Evolutionary conservation across 2,797 vertebrate genomes (phyloP).

Genomic region (Tenualosa ilisha): DNA sequence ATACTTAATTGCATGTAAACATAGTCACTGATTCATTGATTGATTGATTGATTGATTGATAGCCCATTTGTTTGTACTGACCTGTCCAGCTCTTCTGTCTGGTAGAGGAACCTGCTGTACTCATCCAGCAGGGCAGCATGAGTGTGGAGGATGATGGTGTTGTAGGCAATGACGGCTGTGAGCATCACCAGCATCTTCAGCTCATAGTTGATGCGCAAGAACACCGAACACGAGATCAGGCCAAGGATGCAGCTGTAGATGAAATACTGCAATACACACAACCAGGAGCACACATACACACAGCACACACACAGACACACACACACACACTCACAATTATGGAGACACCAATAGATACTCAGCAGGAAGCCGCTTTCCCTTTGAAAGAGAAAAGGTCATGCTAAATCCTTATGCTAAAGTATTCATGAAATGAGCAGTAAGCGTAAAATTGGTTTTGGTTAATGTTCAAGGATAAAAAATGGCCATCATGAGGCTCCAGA

Average conservation of each 20-base stretch:
- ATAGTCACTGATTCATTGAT: neutral
- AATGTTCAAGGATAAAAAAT: too few species aligned
- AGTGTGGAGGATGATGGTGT: slow-evolving; percentile 91
- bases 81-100: slow-evolving; percentile 76
- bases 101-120: slow-evolving; percentile 86
- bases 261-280: slow-evolving; percentile 82
- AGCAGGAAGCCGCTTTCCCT: neutral
- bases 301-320: neutral
- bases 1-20: too few species aligned
- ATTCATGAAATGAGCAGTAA: neutral
- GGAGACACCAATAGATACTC: too few species aligned
- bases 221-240: slow-evolving; percentile 94
- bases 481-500: too few species aligned
- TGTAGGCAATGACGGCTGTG: slow-evolving; percentile 89
- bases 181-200: slow-evolving; percentile 97
- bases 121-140: slow-evolving; percentile 86
- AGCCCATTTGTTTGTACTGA: slow-evolving; percentile 53
- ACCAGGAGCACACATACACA: neutral
- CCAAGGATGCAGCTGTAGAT: slow-evolving; percentile 98
- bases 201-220: slow-evolving; percentile 97
- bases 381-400: neutral
- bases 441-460: neutral
- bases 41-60: neutral
- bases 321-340: neutral
- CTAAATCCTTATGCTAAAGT: neutral